phyloP scores from a whole-genome alignment of 2,888 invertebrate species.

The Drosophila conformis region DNA sequence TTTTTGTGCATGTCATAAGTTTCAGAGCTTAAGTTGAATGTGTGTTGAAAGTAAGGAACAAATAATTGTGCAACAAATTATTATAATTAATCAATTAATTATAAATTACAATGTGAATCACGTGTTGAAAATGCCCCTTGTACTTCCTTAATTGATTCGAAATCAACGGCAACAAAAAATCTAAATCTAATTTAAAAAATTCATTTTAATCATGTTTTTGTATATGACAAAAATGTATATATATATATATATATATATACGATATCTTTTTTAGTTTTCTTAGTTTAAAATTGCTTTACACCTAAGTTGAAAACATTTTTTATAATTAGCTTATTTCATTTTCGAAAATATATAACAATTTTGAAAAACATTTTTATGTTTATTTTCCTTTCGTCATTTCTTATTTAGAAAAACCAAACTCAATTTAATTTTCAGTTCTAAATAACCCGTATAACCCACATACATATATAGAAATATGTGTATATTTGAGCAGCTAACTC shows the following conservation, averaged over 20 bases:
- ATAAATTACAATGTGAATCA: constrained; percentile 36
- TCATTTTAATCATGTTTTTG: constrained; percentile 43
- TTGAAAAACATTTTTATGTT: constrained; percentile 41
- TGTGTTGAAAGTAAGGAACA: constrained; percentile 35
- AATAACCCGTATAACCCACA: constrained; percentile 1
- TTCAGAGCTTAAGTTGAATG: constrained; percentile 47
- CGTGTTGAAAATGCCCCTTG: constrained; percentile 59
- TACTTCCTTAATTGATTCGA: constrained; percentile 82
- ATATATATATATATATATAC: constrained; percentile 19
- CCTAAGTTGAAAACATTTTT: constrained; percentile 67
- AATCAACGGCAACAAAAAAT: constrained; percentile 62
- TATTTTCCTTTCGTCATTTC: constrained; percentile 2
- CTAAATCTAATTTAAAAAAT: constrained; percentile 53
- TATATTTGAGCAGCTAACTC: constrained; percentile 20
- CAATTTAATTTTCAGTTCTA: constrained; percentile 27
- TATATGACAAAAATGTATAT: constrained; percentile 32
- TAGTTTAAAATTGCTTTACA: constrained; percentile 52
- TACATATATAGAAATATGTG: background rate
- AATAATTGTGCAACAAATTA: constrained; percentile 53
- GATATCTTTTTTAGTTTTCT: constrained; percentile 27
- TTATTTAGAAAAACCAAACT: constrained; percentile 4
- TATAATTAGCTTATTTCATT: constrained; percentile 72
- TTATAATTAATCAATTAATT: constrained; percentile 27
- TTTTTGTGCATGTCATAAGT: constrained; percentile 52
- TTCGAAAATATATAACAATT: constrained; percentile 77